phyloP scores from a whole-genome alignment of 2,113 vertebrate species.

The Toxostoma redivivum region DNA sequence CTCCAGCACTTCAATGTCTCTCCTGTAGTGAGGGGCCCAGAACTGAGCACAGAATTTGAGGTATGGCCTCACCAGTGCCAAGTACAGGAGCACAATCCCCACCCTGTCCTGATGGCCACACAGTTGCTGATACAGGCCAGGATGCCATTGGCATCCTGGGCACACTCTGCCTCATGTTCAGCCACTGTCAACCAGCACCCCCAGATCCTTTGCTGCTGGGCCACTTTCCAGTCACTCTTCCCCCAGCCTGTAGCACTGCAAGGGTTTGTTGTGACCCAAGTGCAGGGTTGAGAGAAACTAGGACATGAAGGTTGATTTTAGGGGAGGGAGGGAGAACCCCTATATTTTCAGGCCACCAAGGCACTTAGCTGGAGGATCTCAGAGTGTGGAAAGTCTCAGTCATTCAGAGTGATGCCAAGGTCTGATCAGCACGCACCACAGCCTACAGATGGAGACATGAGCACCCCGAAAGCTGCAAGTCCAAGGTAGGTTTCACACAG shows the following conservation, averaged over 20 bases:
- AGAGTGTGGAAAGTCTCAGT: neutral
- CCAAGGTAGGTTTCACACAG: neutral
- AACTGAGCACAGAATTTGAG: neutral
- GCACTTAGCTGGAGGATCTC: neutral
- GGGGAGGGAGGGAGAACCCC: neutral
- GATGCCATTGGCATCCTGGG: rapidly evolving
- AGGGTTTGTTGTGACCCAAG: neutral
- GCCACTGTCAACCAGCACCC: rapidly evolving
- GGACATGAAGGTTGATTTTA: neutral
- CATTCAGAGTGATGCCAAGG: neutral
- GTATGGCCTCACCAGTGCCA: rapidly evolving
- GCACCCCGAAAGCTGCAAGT: neutral
- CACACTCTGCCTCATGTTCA: neutral
- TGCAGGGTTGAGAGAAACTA: neutral
- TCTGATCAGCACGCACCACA: neutral
- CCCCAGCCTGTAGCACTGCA: neutral
- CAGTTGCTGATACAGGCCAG: rapidly evolving
- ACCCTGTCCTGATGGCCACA: neutral
- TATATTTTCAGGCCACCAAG: neutral
- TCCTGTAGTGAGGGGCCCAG: neutral
- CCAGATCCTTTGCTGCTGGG: neutral
- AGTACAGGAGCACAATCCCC: rapidly evolving
- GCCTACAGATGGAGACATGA: neutral
- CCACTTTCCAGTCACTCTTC: neutral
- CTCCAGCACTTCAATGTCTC: neutral